Conservation (phyloP, 1,140 invertebrate genomes). For the Hirudo medicinalis region DNA sequence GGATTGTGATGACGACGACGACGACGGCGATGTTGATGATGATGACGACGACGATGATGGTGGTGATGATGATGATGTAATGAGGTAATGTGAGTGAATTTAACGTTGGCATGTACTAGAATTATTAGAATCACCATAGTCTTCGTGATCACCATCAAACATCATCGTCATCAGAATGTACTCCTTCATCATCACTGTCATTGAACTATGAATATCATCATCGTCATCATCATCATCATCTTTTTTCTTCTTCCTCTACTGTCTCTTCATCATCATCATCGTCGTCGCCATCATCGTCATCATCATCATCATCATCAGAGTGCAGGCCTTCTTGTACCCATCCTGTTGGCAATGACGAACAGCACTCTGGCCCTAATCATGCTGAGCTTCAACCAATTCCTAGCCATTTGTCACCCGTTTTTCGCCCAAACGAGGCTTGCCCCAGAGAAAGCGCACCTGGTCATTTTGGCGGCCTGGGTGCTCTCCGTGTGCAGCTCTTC, state of each 20-base stretch:
- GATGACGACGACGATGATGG: background rate
- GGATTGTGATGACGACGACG: background rate
- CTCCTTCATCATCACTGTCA: too few species aligned
- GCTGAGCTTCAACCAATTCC: constrained; percentile 23
- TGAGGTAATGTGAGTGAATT: too few species aligned
- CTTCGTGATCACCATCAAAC: too few species aligned
- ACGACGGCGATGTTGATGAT: background rate
- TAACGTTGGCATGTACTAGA: background rate
- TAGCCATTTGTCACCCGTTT: constrained; percentile 23
- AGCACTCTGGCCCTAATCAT: constrained; percentile 17
- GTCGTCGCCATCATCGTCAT: too few species aligned
- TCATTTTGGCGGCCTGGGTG: constrained; percentile 17
- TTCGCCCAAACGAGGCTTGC: constrained; percentile 15
- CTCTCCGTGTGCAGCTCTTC: background rate
- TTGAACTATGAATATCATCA: too few species aligned
- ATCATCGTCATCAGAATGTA: too few species aligned
- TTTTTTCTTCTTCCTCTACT: too few species aligned
- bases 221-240: too few species aligned
- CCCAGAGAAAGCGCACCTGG: background rate
- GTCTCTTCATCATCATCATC: too few species aligned
- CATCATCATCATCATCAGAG: background rate
- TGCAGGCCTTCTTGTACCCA: constrained; percentile 19
- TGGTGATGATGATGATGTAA: background rate
- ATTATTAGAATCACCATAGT: too few species aligned
- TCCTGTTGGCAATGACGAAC: constrained; percentile 18